phyloP scores from a whole-genome alignment of 2,888 invertebrate species.

The Entomobrya proxima region DNA sequence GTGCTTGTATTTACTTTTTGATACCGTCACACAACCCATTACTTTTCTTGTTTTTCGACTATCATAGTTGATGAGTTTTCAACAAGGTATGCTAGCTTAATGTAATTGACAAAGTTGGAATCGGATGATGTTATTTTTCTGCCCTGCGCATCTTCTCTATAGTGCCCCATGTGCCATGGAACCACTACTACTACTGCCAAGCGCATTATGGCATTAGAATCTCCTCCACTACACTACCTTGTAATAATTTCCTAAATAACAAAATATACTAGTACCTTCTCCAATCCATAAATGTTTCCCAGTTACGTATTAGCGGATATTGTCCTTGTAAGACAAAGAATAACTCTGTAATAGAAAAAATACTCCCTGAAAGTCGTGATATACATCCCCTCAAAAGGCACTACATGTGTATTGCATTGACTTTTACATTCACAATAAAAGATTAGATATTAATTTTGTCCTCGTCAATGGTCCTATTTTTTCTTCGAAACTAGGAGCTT shows the following conservation, averaged over 20 bases:
- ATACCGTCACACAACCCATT: background rate
- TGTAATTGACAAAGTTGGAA: slow-evolving; percentile 66
- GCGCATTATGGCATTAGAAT: background rate
- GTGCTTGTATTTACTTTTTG: background rate
- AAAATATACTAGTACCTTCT: slow-evolving; percentile 35
- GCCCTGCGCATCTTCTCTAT: background rate
- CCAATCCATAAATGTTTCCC: slow-evolving; percentile 36
- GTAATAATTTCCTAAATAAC: slow-evolving; percentile 57
- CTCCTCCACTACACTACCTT: slow-evolving; percentile 22
- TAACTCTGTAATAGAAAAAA: slow-evolving; percentile 19
- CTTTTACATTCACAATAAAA: slow-evolving; percentile 38
- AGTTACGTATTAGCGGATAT: slow-evolving; percentile 6
- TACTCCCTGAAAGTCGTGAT: background rate
- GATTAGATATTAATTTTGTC: slow-evolving; percentile 46
- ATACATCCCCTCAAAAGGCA: background rate
- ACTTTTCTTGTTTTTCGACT: background rate
- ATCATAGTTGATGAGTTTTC: slow-evolving; percentile 44
- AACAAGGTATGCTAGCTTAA: slow-evolving; percentile 48
- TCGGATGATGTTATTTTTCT: slow-evolving; percentile 30
- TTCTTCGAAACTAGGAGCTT: background rate
- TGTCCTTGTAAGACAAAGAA: slow-evolving; percentile 31
- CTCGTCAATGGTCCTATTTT: slow-evolving; percentile 39
- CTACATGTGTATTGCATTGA: background rate
- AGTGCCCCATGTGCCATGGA: background rate
- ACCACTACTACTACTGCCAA: background rate